Evolutionary conservation across 2,888 invertebrate genomes (phyloP).

Genomic region (Philaethria dido): DNA sequence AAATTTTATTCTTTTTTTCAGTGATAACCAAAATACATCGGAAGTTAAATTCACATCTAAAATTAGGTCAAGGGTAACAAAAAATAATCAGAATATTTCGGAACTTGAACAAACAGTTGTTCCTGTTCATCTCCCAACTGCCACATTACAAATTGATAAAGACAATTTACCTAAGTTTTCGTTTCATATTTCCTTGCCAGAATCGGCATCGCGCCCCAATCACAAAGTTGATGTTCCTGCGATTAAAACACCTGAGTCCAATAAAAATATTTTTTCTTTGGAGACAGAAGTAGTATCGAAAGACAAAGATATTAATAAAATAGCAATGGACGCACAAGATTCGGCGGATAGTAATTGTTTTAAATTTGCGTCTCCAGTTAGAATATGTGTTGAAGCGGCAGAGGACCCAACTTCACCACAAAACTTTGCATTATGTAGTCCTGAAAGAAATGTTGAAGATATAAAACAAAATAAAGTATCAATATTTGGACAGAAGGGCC

Average conservation of each 20-base stretch:
- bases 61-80: conserved; percentile 59
- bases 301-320: not conserved
- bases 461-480: not conserved
- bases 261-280: not conserved
- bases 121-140: conserved; percentile 60
- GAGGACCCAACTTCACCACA: conserved; percentile 44
- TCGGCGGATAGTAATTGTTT: conserved; percentile 40
- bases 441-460: conserved; percentile 47
- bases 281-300: not conserved
- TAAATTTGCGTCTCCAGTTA: conserved; percentile 63
- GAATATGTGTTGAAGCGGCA: conserved; percentile 51
- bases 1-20: conserved; percentile 48
- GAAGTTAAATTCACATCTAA: conserved; percentile 58
- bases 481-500: not conserved
- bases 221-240: not conserved
- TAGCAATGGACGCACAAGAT: not conserved
- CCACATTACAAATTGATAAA: conserved; percentile 60
- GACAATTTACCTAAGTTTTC: conserved; percentile 66
- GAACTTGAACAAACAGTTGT: conserved; percentile 45
- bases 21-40: conserved; percentile 47
- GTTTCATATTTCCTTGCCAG: conserved; percentile 46
- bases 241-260: not conserved
- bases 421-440: conserved; percentile 60
- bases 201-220: not conserved
- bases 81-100: conserved; percentile 51